phyloP scores from a whole-genome alignment of 2,113 vertebrate species.

The Natator depressus region DNA sequence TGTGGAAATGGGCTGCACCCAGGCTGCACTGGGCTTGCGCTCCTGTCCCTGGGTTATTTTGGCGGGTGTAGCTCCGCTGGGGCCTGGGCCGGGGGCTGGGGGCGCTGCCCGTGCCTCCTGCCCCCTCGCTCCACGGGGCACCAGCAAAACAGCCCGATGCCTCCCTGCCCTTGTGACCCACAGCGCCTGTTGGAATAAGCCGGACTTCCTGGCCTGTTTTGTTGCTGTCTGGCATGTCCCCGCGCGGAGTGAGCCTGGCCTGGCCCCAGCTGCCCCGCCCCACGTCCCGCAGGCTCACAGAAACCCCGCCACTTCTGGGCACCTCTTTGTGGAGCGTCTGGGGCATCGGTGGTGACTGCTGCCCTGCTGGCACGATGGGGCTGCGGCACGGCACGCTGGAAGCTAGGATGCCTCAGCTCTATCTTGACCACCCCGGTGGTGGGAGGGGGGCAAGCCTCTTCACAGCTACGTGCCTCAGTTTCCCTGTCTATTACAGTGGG shows the following conservation, averaged over 20 bases:
- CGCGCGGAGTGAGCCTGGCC: not conserved
- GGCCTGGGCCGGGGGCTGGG: too few relatives aligned
- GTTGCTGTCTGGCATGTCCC: not conserved
- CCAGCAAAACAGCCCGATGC: too few relatives aligned
- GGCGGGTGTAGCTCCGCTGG: not conserved
- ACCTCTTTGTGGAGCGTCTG: not conserved
- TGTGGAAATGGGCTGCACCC: not conserved
- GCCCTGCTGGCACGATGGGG: not conserved
- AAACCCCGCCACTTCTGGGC: not conserved
- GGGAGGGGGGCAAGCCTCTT: not conserved
- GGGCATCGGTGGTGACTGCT: too few relatives aligned
- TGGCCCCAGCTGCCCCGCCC: too few relatives aligned
- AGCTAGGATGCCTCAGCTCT: too few relatives aligned
- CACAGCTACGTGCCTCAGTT: not conserved
- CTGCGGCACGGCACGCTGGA: not conserved
- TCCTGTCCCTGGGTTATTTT: not conserved
- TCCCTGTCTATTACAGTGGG: not conserved
- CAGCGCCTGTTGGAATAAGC: not conserved
- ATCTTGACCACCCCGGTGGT: too few relatives aligned
- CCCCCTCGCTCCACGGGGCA: not conserved
- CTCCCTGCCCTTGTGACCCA: too few relatives aligned
- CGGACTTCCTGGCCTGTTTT: not conserved
- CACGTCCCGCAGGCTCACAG: too few relatives aligned
- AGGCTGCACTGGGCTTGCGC: not conserved
- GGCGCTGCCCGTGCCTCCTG: too few relatives aligned